These are phyloP conservation scores for Morelia viridis DNA, from an alignment of 2,797 vertebrate genomes.

Conservation along the genomic window DNA sequence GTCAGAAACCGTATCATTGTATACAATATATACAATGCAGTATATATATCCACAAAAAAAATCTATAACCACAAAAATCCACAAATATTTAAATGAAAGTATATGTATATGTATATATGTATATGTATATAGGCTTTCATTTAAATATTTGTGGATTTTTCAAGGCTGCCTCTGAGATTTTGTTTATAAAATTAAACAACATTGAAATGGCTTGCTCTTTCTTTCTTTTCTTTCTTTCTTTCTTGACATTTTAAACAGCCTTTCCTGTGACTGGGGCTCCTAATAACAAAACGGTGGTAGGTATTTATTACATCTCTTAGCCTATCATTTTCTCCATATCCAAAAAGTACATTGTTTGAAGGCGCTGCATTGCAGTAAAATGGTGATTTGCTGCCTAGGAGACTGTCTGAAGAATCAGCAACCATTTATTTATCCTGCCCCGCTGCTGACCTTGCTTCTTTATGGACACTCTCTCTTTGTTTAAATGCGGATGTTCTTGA, in stretches of 20 bases:
- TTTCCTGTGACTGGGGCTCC: not conserved
- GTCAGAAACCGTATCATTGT: not conserved
- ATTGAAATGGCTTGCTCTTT: not conserved
- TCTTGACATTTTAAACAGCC: not conserved
- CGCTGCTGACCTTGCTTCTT: not conserved
- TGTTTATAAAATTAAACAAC: not conserved
- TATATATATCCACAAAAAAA: no score
- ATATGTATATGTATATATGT: no score
- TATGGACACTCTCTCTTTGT: not conserved
- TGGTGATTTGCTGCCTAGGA: not conserved
- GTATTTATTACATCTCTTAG: conserved; percentile 4
- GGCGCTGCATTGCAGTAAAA: conserved; percentile 17
- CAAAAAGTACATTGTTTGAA: not conserved
- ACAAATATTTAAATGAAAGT: no score
- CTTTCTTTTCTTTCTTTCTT: not conserved
- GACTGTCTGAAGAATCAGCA: not conserved
- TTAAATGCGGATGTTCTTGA: not conserved
- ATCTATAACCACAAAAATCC: no score
- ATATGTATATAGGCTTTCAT: not conserved
- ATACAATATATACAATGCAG: no score
- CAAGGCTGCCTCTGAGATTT: not conserved
- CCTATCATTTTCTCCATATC: conserved; percentile 27
- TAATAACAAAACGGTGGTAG: not conserved
- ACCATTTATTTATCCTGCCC: conserved; percentile 13
- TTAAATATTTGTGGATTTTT: not conserved